Conservation (phyloP, 2,888 invertebrate genomes). For the Tetragonisca angustula region DNA sequence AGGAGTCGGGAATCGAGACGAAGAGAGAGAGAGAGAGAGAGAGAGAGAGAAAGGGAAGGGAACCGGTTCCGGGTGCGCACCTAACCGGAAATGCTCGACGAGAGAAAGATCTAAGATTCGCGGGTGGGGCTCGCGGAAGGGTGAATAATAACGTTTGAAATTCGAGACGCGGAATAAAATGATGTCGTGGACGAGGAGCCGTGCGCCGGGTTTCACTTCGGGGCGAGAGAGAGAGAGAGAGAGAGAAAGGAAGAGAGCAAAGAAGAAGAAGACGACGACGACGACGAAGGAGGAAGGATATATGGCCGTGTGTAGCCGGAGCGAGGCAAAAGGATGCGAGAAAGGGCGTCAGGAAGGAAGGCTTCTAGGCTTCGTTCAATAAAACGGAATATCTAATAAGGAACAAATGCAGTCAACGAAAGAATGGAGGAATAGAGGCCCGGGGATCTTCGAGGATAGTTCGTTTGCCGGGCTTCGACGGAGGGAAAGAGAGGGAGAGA, state of each 20-base stretch:
- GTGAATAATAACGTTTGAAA: conserved; percentile 83
- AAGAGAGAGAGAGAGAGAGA: not conserved
- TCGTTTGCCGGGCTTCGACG: conserved; percentile 47
- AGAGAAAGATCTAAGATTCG: conserved; percentile 75
- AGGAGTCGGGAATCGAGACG: conserved; percentile 39
- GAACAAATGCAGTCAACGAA: conserved; percentile 77
- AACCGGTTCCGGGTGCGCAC: conserved; percentile 71
- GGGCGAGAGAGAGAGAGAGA: conserved; percentile 16
- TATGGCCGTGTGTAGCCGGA: conserved; percentile 59
- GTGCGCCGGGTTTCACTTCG: conserved; percentile 56
- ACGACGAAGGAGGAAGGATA: conserved; percentile 14
- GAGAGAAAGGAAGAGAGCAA: conserved; percentile 26
- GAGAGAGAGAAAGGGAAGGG: conserved; percentile 59
- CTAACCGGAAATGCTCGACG: conserved; percentile 75
- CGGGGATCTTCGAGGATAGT: conserved; percentile 54
- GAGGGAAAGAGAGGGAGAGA: not conserved
- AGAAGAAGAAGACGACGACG: conserved; percentile 3
- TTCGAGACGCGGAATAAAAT: conserved; percentile 82
- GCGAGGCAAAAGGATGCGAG: conserved; percentile 69
- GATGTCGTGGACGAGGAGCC: conserved; percentile 78
- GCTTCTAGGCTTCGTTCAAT: conserved; percentile 77
- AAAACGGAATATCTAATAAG: conserved; percentile 83
- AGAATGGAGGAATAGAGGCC: conserved; percentile 68
- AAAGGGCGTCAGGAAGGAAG: conserved; percentile 65
- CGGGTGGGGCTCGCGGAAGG: conserved; percentile 77